Evolutionary conservation across 1,140 invertebrate genomes (phyloP), one percentile per base, ranked within the genome.

Genomic region (Euwallacea similis): DNA sequence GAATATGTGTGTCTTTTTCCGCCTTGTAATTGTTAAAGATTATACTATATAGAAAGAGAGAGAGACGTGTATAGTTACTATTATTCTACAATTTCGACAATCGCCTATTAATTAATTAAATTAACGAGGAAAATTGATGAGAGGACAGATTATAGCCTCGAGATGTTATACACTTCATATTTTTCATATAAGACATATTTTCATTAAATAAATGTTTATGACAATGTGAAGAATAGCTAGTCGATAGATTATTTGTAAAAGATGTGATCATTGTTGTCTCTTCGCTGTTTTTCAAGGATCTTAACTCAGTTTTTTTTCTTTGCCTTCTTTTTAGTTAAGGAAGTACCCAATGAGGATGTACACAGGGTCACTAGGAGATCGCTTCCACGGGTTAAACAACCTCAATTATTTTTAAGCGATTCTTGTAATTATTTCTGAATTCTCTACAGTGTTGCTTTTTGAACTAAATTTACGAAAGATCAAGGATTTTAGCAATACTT

Each of bases 311-410:
- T 13, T 13, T 50, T 50, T 50, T 50, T 3, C 9, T 50, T 50
- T 50, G 6, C 46, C 46, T 50, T 33, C 42, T 72, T 72, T 72
- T 72, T 66, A 72, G 71, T 72, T 72, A 60, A 72, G 58, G 55
- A 72, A 72, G 56, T 47, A 72, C 64, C 71, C 71, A 55, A 63
- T 72, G 65, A 62, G 71, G 63, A 72, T 68, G 71, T 68, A 72
- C 66, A 72, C 71, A 72, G 71, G 71, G 71, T 72, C 71, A 72
- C 44, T 72, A 46, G 71, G 71, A 68, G 66, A 72, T 68, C 71
- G 71, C 71, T 72, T 72, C 64, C 71, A 72, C 16, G 71, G 71
- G 16, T 63, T 72, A 21, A 67, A 63, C 60, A 71, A 65, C 21
- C 47, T 72, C 2, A 47, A 56, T 62, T 72, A 72, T 55, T 72